Conservation (phyloP, 2,888 invertebrate genomes). For the Sesamia inferens region DNA sequence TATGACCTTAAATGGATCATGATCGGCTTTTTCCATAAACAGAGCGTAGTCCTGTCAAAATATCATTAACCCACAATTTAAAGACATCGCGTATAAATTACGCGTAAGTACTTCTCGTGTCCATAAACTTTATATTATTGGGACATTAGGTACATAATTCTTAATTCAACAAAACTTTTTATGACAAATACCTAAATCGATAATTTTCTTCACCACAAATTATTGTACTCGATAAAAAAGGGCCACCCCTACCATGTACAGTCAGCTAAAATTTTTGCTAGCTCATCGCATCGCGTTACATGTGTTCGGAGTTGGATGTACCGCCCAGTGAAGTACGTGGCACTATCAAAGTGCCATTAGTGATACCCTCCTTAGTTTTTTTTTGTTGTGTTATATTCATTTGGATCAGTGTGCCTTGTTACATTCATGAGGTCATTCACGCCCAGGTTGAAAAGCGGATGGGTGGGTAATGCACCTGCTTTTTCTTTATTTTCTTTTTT, state of each 20-base stretch:
- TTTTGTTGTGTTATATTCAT: slow-evolving; percentile 62
- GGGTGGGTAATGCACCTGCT: slow-evolving; percentile 29
- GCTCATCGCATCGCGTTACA: slow-evolving; percentile 74
- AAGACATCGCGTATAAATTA: slow-evolving; percentile 45
- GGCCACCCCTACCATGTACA: slow-evolving; percentile 60
- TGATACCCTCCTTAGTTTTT: slow-evolving; percentile 70
- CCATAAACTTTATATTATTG: slow-evolving; percentile 49
- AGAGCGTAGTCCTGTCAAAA: slow-evolving; percentile 6
- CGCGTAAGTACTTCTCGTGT: slow-evolving; percentile 46
- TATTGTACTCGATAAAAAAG: slow-evolving; percentile 28
- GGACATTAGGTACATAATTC: slow-evolving; percentile 49
- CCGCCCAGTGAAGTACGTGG: slow-evolving; percentile 63
- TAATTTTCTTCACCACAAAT: slow-evolving; percentile 22
- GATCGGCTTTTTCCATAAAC: slow-evolving; percentile 9
- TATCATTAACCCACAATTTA: slow-evolving; percentile 19
- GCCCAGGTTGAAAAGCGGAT: slow-evolving; percentile 42
- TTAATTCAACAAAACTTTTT: slow-evolving; percentile 39
- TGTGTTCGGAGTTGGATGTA: slow-evolving; percentile 62
- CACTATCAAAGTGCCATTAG: slow-evolving; percentile 79
- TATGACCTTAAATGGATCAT: neutral
- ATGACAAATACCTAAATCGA: slow-evolving; percentile 27
- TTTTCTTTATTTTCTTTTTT: neutral
- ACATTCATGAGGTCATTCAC: slow-evolving; percentile 65
- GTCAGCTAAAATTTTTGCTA: slow-evolving; percentile 58
- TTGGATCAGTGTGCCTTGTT: slow-evolving; percentile 67